Percentiles rank a stretch among this genome's conserved stretches.
Conservation (phyloP, 2,888 invertebrate genomes). For the Caenorhabditis sp. region DNA sequence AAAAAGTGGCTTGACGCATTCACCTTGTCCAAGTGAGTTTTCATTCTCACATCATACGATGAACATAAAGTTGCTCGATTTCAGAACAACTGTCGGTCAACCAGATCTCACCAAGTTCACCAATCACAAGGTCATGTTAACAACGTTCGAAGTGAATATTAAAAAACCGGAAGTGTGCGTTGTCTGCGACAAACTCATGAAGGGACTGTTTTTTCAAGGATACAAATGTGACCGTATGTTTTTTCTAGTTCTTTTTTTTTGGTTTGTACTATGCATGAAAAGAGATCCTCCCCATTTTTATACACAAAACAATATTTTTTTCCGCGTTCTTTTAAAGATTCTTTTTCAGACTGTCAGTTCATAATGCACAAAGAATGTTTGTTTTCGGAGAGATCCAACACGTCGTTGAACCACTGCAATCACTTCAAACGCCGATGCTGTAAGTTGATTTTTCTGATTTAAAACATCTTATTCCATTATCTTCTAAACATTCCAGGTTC, state of each 20-base stretch:
- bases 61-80: slow-evolving; percentile 9
- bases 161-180: slow-evolving; percentile 76
- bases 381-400: too few species aligned
- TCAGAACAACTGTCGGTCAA: slow-evolving; percentile 88
- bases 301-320: too few species aligned
- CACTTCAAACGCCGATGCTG: too few species aligned
- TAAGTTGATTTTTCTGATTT: too few species aligned
- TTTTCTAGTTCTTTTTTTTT: too few species aligned
- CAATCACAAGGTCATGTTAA: slow-evolving; percentile 55
- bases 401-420: too few species aligned
- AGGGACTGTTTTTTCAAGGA: slow-evolving; percentile 84
- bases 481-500: too few species aligned
- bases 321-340: too few species aligned
- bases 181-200: slow-evolving; percentile 89
- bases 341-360: too few species aligned
- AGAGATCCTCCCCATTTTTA: too few species aligned
- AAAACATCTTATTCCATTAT: too few species aligned
- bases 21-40: slow-evolving; percentile 23
- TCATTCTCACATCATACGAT: background rate
- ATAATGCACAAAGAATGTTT: too few species aligned
- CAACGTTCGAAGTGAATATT: slow-evolving; percentile 39
- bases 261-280: background rate
- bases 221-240: slow-evolving; percentile 62
- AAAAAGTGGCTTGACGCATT: slow-evolving; percentile 25
- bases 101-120: slow-evolving; percentile 71